These are phyloP conservation scores for Trinectes maculatus DNA, from an alignment of 2,113 vertebrate species.

Conservation along the genomic window DNA sequence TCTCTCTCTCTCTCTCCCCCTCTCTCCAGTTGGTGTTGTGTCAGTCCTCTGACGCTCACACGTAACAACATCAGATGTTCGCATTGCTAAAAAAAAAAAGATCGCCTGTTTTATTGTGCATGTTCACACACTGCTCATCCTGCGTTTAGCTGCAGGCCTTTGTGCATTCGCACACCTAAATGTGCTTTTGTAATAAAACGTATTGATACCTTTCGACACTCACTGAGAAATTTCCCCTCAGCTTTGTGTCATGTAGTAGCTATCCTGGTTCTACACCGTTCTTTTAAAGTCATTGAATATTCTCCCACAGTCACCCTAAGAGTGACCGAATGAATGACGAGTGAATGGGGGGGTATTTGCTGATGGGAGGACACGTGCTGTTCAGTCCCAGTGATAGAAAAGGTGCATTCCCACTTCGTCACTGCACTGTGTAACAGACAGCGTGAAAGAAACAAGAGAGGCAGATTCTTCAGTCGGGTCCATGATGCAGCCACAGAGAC, in stretches of 20 bases:
- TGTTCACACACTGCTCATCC: constrained; percentile 20
- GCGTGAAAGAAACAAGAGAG: constrained; percentile 39
- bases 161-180: constrained; percentile 7
- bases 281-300: not conserved
- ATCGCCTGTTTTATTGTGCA: constrained; percentile 6
- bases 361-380: constrained; percentile 23
- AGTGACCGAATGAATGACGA: not conserved
- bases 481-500: constrained; percentile 58
- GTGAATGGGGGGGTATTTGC: constrained; percentile 19
- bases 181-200: constrained; percentile 11
- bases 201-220: constrained; percentile 26
- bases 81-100: constrained; percentile 5
- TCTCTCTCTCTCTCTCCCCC: too few relatives aligned
- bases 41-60: constrained; percentile 30
- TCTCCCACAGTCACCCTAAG: constrained; percentile 10
- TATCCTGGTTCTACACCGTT: not conserved
- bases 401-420: constrained; percentile 47
- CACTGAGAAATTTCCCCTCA: constrained; percentile 26
- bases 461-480: constrained; percentile 38
- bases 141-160: constrained; percentile 24
- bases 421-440: constrained; percentile 25
- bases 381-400: constrained; percentile 44
- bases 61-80: constrained; percentile 11
- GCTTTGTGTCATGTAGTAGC: not conserved
- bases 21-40: constrained; percentile 8